phyloP scores from a whole-genome alignment of 2,888 invertebrate genomes.

The Heteromyza rotundicornis region DNA sequence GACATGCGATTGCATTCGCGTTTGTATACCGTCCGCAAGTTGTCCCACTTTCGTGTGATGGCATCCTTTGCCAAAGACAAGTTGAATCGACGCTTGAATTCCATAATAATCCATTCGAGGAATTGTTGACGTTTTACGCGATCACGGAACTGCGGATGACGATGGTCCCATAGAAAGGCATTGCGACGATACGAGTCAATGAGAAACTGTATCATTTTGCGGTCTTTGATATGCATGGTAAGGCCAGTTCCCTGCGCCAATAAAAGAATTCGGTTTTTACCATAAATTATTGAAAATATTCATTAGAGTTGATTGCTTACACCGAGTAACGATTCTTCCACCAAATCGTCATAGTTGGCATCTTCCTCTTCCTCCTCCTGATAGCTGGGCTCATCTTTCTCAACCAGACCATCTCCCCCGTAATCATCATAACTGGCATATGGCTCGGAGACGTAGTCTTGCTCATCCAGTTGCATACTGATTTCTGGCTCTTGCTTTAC shows the following conservation, averaged over 20 bases:
- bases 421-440: neutral
- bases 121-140: conserved; percentile 52
- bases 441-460: neutral
- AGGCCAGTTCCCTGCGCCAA: conserved; percentile 42
- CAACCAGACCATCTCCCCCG: neutral
- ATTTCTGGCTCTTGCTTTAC: conserved; percentile 47
- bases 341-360: conserved; percentile 54
- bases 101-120: conserved; percentile 51
- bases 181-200: conserved; percentile 56
- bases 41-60: conserved; percentile 56
- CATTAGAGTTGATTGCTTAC: conserved; percentile 44
- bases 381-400: neutral
- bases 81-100: conserved; percentile 54
- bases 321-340: conserved; percentile 52
- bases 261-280: neutral
- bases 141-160: conserved; percentile 54
- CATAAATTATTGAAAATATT: neutral
- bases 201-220: conserved; percentile 56
- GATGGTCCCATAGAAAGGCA: conserved; percentile 56
- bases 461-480: conserved; percentile 32
- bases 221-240: conserved; percentile 55
- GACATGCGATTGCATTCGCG: conserved; percentile 59
- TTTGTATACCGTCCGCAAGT: conserved; percentile 55
- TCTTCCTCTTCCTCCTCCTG: conserved; percentile 22
- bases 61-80: conserved; percentile 52